phyloP scores from a whole-genome alignment of 2,888 invertebrate genomes.

The Pemphredon lugubris region DNA sequence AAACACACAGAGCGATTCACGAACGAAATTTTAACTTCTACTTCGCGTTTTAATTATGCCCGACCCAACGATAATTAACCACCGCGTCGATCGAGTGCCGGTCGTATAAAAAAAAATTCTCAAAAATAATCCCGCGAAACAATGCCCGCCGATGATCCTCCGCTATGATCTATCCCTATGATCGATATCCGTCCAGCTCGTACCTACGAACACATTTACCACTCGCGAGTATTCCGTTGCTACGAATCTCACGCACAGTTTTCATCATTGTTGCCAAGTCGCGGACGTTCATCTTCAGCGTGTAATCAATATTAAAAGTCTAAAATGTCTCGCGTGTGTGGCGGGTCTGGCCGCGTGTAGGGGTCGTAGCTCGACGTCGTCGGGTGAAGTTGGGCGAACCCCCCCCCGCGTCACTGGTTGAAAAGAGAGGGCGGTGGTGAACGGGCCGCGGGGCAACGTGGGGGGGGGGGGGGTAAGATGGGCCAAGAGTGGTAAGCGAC shows the following conservation, averaged over 20 bases:
- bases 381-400: constrained; percentile 66
- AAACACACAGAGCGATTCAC: background rate
- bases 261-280: constrained; percentile 37
- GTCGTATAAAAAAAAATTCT: too few species aligned
- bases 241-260: background rate
- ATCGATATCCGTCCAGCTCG: too few species aligned
- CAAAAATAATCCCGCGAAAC: too few species aligned
- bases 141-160: too few species aligned
- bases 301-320: constrained; percentile 80
- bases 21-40: background rate
- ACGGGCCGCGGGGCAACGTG: constrained; percentile 32
- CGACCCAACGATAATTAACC: background rate
- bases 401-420: constrained; percentile 64
- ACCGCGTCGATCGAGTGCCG: background rate
- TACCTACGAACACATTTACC: too few species aligned
- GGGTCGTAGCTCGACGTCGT: constrained; percentile 65
- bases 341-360: constrained; percentile 68
- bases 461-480: constrained; percentile 34
- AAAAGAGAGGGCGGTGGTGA: constrained; percentile 55
- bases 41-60: background rate
- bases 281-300: constrained; percentile 74
- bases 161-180: too few species aligned
- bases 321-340: constrained; percentile 80
- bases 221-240: too few species aligned
- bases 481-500: constrained; percentile 48